Evolutionary conservation across 37 sponge, comb jelly and placozoan species (phyloP).

Genomic region (Geodia barretti): DNA sequence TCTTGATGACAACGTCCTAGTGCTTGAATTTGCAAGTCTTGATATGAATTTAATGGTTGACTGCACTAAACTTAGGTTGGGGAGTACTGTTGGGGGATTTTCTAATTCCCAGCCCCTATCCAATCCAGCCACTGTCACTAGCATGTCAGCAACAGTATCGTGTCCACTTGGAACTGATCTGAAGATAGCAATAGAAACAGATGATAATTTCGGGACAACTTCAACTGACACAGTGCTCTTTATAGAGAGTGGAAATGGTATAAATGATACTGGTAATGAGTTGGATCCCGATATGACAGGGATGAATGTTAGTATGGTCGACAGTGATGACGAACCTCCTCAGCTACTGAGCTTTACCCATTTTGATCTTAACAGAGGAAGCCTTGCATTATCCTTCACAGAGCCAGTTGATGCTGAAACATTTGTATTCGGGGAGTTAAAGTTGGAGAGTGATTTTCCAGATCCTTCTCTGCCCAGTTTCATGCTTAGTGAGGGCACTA

Average conservation of each 20-base stretch:
- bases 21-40: constrained; percentile 46
- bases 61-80: constrained; percentile 26
- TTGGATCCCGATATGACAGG: background rate
- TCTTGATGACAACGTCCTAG: constrained; percentile 54
- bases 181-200: constrained; percentile 42
- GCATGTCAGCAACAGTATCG: constrained; percentile 9
- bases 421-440: constrained; percentile 59
- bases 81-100: background rate
- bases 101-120: background rate
- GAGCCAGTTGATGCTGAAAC: constrained; percentile 74
- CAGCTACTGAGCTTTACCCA: constrained; percentile 50
- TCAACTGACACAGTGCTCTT: constrained; percentile 36
- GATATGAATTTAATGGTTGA: background rate
- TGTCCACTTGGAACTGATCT: constrained; percentile 27
- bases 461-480: background rate
- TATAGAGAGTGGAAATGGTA: constrained; percentile 32
- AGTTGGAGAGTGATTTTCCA: constrained; percentile 51
- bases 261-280: constrained; percentile 1
- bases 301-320: background rate
- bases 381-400: constrained; percentile 68
- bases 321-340: constrained; percentile 34
- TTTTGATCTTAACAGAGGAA: constrained; percentile 71
- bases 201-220: constrained; percentile 20
- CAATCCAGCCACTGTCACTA: background rate
- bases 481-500: constrained; percentile 42